phyloP scores from a whole-genome alignment of 2,113 vertebrate genomes.

The Gavialis gangeticus region DNA sequence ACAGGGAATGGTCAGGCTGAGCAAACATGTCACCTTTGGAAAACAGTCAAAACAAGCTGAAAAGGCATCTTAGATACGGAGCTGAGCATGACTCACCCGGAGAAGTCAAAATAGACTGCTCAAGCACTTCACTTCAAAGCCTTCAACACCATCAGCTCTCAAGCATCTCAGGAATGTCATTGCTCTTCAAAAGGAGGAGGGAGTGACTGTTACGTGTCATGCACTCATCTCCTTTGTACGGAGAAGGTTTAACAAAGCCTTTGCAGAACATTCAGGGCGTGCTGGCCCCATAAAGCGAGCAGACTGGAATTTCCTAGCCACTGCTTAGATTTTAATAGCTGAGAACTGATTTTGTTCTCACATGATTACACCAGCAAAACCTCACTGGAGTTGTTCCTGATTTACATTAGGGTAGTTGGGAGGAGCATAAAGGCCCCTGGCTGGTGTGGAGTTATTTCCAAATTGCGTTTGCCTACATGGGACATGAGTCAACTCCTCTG shows the following conservation, averaged over 20 bases:
- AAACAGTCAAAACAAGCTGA: slow-evolving; percentile 49
- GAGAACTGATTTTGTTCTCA: background rate
- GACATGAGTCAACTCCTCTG: rapidly evolving
- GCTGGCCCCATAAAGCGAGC: background rate
- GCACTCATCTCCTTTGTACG: background rate
- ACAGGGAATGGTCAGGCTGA: slow-evolving; percentile 32
- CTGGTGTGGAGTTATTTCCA: background rate
- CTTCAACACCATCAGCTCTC: slow-evolving; percentile 24
- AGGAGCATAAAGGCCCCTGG: rapidly evolving
- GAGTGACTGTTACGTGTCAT: background rate
- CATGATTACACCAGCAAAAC: rapidly evolving
- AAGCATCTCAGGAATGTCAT: slow-evolving; percentile 51
- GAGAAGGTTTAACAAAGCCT: slow-evolving; percentile 26
- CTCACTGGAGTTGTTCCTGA: background rate
- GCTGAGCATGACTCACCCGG: slow-evolving; percentile 48
- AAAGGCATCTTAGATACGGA: slow-evolving; percentile 51
- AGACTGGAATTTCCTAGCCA: background rate
- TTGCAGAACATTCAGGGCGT: background rate
- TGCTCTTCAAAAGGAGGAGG: slow-evolving; percentile 42
- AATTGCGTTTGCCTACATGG: background rate
- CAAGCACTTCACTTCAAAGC: slow-evolving; percentile 73
- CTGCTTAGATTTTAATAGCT: background rate
- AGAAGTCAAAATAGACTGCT: slow-evolving; percentile 60
- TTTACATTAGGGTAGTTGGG: background rate
- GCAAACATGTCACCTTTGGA: slow-evolving; percentile 39